Base-by-base conservation (phyloP, 2,888 invertebrate genomes). In the Lasioglossum oenotherae region DNA sequence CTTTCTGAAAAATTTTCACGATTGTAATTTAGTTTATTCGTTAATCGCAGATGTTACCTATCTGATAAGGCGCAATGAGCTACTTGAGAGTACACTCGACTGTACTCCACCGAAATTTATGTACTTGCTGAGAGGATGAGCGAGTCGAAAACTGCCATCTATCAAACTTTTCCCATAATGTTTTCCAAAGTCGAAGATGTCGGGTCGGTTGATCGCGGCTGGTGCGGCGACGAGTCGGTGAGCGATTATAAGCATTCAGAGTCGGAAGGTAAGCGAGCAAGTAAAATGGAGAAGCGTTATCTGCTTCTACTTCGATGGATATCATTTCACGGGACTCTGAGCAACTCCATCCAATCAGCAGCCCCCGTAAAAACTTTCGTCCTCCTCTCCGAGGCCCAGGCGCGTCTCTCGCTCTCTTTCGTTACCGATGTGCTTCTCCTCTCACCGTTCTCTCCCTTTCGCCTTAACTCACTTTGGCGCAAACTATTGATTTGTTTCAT, bases 401-500 rank as follows among this genome's bases (percentile, higher is more conserved):
- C 10, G 12, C 10, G 57, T 35, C 67, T 75, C 78, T 78, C 49
- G n/a, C 76, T 73, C 73, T 72, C 80, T 69, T 41, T 60, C 38
- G 41, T 49, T 75, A 31, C 64, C 31, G 74, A 73, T 31, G 41
- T 38, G 46, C 53, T 74, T 75, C 80, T 38, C 41, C 79, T 35
- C 53, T 72, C 44, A 49, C 78, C 73, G 35, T 73, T 76, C 74
- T 78, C 79, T 76, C 81, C 86, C 84, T 81, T 82, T 86, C 41
- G 88, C 87, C 89, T 91, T 88, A 88, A 89, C 89, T 91, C 85
- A 81, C 85, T 89, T 92, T 85, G 80, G 87, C 79, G 87, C 84
- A 89, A 90, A 88, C 90, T 94, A 94, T 94, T 94, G 94, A 94
- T 94, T 94, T 91, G 92, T 94, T 93, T 92, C 92, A 91, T 93